phyloP scores from a whole-genome alignment of 2,888 invertebrate species.

The Poecilus cupreus region DNA sequence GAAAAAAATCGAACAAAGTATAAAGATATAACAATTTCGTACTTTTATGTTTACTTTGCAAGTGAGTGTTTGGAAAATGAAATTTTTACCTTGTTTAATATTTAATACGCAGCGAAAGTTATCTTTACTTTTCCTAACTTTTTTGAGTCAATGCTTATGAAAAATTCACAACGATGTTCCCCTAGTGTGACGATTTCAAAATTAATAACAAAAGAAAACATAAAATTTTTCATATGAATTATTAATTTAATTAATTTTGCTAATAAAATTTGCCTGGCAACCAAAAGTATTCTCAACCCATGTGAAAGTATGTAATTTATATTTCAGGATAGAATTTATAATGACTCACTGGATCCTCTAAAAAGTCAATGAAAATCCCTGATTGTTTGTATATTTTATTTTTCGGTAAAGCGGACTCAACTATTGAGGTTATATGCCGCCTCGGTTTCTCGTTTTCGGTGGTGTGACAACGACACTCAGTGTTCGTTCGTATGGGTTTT shows the following conservation, averaged over 20 bases:
- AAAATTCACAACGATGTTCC: neutral
- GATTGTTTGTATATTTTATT: too few species aligned
- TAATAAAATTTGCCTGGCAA: too few species aligned
- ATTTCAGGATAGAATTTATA: too few species aligned
- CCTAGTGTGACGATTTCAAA: neutral
- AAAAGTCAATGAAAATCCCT: too few species aligned
- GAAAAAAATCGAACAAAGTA: neutral
- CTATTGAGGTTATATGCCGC: too few species aligned
- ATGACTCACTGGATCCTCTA: too few species aligned
- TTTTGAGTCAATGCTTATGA: slow-evolving; percentile 5
- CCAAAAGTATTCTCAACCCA: too few species aligned
- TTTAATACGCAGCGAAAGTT: slow-evolving; percentile 10
- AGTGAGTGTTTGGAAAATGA: neutral
- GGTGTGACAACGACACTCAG: too few species aligned
- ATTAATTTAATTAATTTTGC: neutral
- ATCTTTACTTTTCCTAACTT: slow-evolving; percentile 21
- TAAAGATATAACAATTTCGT: neutral
- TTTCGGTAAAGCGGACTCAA: too few species aligned
- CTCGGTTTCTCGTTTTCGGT: too few species aligned
- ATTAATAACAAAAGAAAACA: neutral
- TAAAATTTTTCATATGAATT: neutral
- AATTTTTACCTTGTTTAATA: slow-evolving; percentile 13
- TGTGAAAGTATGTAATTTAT: too few species aligned
- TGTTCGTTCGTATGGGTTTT: too few species aligned
- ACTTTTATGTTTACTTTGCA: slow-evolving; percentile 8